A percentile compares a stretch with the other conserved stretches of the same genome.
phyloP scores from a whole-genome alignment of 1,140 invertebrate genomes.

The Mylabris phalerata region DNA sequence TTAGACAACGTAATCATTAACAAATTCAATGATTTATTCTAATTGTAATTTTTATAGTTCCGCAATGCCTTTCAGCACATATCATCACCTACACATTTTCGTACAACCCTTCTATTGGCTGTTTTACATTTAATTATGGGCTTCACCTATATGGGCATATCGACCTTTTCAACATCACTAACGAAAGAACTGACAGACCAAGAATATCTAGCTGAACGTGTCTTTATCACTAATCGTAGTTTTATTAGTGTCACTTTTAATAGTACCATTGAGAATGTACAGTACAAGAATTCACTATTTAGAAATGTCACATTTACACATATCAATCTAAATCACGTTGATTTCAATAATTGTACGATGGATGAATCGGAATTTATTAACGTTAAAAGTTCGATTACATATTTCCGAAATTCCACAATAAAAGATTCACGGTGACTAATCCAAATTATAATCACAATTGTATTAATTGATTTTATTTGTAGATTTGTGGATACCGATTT shows the following conservation, averaged over 20 bases:
- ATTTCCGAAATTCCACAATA: constrained; percentile 46
- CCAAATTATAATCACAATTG: not conserved
- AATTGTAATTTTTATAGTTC: constrained; percentile 20
- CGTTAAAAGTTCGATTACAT: constrained; percentile 48
- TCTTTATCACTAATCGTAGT: constrained; percentile 26
- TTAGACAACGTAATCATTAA: constrained; percentile 32
- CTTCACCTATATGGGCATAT: constrained; percentile 36
- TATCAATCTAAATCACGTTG: constrained; percentile 48
- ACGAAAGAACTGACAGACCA: constrained; percentile 32
- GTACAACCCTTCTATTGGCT: constrained; percentile 42
- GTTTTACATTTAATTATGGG: constrained; percentile 33
- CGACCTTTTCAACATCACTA: constrained; percentile 29
- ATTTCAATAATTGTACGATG: constrained; percentile 49
- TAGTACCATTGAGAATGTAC: constrained; percentile 45
- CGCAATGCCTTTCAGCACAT: constrained; percentile 29
- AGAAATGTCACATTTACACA: constrained; percentile 45
- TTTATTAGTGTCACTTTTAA: constrained; percentile 37
- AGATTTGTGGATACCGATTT: constrained; percentile 51
- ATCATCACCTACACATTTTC: constrained; percentile 37
- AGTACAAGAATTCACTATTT: constrained; percentile 41
- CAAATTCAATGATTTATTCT: not conserved
- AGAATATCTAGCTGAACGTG: constrained; percentile 41
- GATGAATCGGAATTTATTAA: constrained; percentile 47
- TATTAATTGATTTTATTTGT: constrained; percentile 5
- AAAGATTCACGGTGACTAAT: constrained; percentile 43